phyloP scores from a whole-genome alignment of 2,888 invertebrate species.

The Rhimphoctona megacephalus region DNA sequence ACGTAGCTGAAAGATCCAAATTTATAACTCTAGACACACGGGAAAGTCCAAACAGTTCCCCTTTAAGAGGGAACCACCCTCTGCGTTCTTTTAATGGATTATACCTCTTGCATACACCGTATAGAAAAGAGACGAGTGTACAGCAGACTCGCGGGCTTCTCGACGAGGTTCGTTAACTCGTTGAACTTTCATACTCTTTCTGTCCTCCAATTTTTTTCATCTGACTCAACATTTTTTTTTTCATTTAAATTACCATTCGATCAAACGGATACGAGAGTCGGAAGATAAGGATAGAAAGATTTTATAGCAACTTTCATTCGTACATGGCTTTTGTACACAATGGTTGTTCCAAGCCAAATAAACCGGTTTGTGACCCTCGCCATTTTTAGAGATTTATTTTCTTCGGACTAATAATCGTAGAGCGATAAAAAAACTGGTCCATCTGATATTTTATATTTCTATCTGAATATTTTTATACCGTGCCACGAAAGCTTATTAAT shows the following conservation, averaged over 20 bases:
- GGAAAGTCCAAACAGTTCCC: constrained; percentile 52
- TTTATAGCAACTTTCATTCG: constrained; percentile 21
- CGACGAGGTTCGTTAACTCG: constrained; percentile 55
- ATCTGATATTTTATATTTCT: background rate
- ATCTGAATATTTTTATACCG: background rate
- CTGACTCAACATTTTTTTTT: background rate
- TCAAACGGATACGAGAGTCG: constrained; percentile 41
- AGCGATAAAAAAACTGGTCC: constrained; percentile 2
- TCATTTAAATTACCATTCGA: constrained; percentile 19
- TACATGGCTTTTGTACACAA: background rate
- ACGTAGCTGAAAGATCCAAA: constrained; percentile 24
- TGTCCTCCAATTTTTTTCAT: background rate
- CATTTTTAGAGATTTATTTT: background rate
- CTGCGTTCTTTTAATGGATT: background rate
- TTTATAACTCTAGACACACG: constrained; percentile 33
- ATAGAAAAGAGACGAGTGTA: background rate
- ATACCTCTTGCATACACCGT: background rate
- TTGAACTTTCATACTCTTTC: constrained; percentile 14
- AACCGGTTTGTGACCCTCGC: constrained; percentile 3
- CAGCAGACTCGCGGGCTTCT: constrained; percentile 12
- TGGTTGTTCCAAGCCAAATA: background rate
- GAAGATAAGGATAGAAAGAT: constrained; percentile 26
- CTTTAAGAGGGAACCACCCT: constrained; percentile 29
- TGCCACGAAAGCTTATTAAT: background rate
- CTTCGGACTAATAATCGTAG: background rate